Evolutionary conservation across 2,797 vertebrate genomes (phyloP).

Genomic region (Danio albolineatus): DNA sequence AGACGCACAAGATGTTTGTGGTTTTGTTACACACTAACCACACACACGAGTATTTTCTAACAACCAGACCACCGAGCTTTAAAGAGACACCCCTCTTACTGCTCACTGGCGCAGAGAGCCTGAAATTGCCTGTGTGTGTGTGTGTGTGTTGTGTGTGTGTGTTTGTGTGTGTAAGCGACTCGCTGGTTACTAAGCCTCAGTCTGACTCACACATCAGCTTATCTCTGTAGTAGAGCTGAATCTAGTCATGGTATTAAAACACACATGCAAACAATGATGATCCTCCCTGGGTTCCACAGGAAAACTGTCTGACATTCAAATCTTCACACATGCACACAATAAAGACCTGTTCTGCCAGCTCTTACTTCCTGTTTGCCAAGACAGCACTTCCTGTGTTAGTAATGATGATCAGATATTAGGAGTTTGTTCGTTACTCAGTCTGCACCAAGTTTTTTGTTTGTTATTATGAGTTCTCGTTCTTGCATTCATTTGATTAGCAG

Average conservation of each 20-base stretch:
- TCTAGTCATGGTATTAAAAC: constrained; percentile 19
- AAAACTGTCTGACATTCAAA: constrained; percentile 11
- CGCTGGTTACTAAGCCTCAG: constrained; percentile 16
- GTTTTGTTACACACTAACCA: constrained; percentile 52
- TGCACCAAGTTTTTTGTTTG: constrained; percentile 11
- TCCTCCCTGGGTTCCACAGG: neutral
- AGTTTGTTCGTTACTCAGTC: neutral
- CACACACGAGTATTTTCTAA: constrained; percentile 51
- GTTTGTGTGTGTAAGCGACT: constrained; percentile 23
- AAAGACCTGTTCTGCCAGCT: constrained; percentile 43
- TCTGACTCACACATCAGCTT: constrained; percentile 42
- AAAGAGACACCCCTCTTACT: constrained; percentile 27
- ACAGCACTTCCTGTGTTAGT: constrained; percentile 48
- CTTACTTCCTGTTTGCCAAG: constrained; percentile 61
- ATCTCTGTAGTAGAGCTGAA: constrained; percentile 36
- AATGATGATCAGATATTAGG: constrained; percentile 37
- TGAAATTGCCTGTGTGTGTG: constrained; percentile 46
- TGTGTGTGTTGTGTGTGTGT: constrained; percentile 37
- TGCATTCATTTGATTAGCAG: constrained; percentile 20
- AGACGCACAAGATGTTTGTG: constrained; percentile 51
- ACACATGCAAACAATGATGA: constrained; percentile 13
- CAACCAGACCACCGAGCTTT: constrained; percentile 25
- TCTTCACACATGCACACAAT: neutral
- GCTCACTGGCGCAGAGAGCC: constrained; percentile 34
- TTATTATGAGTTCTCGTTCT: neutral